Conservation (phyloP, 2,888 invertebrate species). For the Pammene aurita region DNA sequence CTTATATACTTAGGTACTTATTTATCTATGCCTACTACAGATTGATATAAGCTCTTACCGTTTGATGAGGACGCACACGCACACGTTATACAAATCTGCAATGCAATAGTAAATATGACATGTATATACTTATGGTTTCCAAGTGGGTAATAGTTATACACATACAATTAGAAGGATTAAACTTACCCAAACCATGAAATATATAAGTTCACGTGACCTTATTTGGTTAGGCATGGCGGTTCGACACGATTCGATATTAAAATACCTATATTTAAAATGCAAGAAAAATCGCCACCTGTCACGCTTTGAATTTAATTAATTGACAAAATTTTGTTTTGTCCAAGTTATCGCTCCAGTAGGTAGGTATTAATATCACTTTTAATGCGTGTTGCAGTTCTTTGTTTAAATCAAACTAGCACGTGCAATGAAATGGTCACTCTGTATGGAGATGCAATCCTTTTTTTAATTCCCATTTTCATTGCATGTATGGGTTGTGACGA, state of each 20-base stretch:
- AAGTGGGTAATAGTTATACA: neutral
- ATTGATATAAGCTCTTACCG: constrained; percentile 31
- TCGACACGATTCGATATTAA: constrained; percentile 8
- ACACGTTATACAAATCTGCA: constrained; percentile 50
- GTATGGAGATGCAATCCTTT: too few relatives aligned
- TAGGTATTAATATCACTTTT: neutral
- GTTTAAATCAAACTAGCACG: too few relatives aligned
- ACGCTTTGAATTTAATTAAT: constrained; percentile 66
- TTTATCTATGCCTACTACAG: too few relatives aligned
- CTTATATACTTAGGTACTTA: too few relatives aligned
- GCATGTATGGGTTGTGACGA: too few relatives aligned
- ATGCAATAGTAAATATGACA: neutral
- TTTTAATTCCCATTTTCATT: too few relatives aligned
- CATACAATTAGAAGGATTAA: neutral
- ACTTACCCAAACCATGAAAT: constrained; percentile 28
- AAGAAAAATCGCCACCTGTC: constrained; percentile 46
- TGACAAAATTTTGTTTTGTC: constrained; percentile 44
- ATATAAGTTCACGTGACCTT: constrained; percentile 28
- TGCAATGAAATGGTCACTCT: too few relatives aligned
- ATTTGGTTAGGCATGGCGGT: constrained; percentile 51
- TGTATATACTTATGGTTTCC: neutral
- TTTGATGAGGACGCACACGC: constrained; percentile 45
- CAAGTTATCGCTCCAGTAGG: constrained; percentile 6
- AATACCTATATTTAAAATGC: constrained; percentile 31
- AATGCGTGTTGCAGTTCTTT: too few relatives aligned